Base-by-base conservation (phyloP, 2,797 vertebrate genomes). In the Syngnathus rostellatus region DNA sequence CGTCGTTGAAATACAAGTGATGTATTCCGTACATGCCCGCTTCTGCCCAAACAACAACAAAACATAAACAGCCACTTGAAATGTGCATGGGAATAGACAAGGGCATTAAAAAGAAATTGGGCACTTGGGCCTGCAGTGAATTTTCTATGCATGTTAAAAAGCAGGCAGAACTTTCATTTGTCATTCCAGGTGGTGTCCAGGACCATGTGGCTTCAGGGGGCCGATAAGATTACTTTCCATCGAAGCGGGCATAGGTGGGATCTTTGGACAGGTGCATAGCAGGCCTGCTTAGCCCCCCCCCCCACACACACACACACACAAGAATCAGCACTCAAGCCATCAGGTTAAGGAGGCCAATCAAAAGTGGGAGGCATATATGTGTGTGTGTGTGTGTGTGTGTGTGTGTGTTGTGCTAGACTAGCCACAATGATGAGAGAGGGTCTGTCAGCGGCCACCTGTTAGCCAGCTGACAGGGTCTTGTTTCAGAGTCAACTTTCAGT, bases 381-480 rank as follows among this genome's bases (percentile, higher is more conserved):
- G 64, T 72, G 63, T 67, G 65, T 70, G n/a, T n/a, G n/a, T n/a
- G n/a, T n/a, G n/a, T 40, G 64, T 71, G 64, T 72, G 63, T 67
- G 72, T 67, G 67, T 66, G 74, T 72, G 69, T 74, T 71, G 65
- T 72, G 73, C 37, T 58, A 67, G 68, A 78, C 71, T 76, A 73
- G 75, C 74, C 76, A 90, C 85, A 89, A 89, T 88, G 85, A 90
- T 70, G 82, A 86, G 82, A 85, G 82, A 86, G 78, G 81, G 87
- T 79, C 86, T 86, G 82, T 87, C 87, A 90, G 76, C 80, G 81
- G 81, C 88, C 90, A 91, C 90, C 90, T 91, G 91, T 89, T 87
- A 81, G 62, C 86, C 90, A 91, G 91, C 89, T 90, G 91, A 84
- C 83, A 83, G 90, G 86, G 85, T 91, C 84, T 77, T 77, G 66